Conservation (phyloP, 2,888 invertebrate species). For the Spilosoma lubricipeda region DNA sequence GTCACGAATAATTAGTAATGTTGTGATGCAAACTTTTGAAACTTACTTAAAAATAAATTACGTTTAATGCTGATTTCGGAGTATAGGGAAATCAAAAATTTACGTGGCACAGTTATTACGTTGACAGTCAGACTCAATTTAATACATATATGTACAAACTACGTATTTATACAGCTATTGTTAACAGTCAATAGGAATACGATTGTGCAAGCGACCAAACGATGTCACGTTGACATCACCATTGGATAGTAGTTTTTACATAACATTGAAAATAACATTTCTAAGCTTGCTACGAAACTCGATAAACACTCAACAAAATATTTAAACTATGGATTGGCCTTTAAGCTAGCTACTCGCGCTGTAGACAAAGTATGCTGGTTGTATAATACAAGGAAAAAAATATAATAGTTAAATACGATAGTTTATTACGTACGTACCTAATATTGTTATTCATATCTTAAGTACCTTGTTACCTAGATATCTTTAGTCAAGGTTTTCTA, state of each 20-base stretch:
- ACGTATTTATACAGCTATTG: slow-evolving; percentile 18
- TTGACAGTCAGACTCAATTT: slow-evolving; percentile 45
- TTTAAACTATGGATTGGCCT: background rate
- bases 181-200: slow-evolving; percentile 48
- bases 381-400: background rate
- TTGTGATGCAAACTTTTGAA: background rate
- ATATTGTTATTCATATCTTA: slow-evolving; percentile 42
- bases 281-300: background rate
- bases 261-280: background rate
- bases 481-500: slow-evolving; percentile 33
- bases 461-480: slow-evolving; percentile 33
- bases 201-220: slow-evolving; percentile 29
- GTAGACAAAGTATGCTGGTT: background rate
- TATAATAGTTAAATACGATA: background rate
- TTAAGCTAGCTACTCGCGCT: background rate
- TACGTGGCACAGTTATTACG: slow-evolving; percentile 26
- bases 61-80: slow-evolving; percentile 15
- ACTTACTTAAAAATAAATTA: slow-evolving; percentile 17
- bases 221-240: slow-evolving; percentile 37
- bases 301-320: background rate
- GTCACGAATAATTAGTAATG: background rate
- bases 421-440: background rate
- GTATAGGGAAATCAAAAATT: slow-evolving; percentile 32
- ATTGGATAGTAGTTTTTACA: background rate
- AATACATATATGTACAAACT: slow-evolving; percentile 30